These are phyloP conservation scores for Andinoacara biseriatus DNA, from an alignment of 2,113 vertebrate species.

Conservation along the genomic window DNA sequence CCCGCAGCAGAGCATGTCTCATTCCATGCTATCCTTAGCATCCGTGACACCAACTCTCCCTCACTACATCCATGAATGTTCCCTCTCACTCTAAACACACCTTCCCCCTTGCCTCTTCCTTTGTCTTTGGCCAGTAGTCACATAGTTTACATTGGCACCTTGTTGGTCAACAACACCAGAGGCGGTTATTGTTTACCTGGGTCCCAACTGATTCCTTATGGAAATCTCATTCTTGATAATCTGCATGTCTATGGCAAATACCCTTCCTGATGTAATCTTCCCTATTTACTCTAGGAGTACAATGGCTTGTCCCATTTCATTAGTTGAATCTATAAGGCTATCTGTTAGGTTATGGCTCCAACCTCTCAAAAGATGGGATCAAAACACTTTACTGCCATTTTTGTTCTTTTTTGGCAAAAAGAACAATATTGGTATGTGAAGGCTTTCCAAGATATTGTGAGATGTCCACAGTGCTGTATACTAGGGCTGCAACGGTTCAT, in stretches of 20 bases:
- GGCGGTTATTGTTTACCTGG: not conserved
- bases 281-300: not conserved
- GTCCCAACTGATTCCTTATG: no score
- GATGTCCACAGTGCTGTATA: not conserved
- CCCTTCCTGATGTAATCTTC: not conserved
- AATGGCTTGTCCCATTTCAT: not conserved
- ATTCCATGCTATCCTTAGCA: not conserved
- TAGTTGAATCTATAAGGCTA: not conserved
- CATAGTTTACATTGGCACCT: not conserved
- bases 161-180: not conserved
- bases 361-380: not conserved
- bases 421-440: not conserved
- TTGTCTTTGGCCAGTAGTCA: not conserved
- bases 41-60: not conserved
- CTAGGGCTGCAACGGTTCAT: no score
- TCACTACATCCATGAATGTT: not conserved
- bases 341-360: not conserved
- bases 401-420: not conserved
- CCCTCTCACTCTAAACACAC: not conserved
- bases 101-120: not conserved
- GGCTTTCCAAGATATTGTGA: not conserved
- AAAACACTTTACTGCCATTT: not conserved
- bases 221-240: not conserved
- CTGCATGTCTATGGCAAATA: not conserved
- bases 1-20: not conserved